A percentile compares a stretch with the other conserved stretches of the same genome.
Conservation (phyloP, 2,888 invertebrate genomes). For the Cephus spinipes region DNA sequence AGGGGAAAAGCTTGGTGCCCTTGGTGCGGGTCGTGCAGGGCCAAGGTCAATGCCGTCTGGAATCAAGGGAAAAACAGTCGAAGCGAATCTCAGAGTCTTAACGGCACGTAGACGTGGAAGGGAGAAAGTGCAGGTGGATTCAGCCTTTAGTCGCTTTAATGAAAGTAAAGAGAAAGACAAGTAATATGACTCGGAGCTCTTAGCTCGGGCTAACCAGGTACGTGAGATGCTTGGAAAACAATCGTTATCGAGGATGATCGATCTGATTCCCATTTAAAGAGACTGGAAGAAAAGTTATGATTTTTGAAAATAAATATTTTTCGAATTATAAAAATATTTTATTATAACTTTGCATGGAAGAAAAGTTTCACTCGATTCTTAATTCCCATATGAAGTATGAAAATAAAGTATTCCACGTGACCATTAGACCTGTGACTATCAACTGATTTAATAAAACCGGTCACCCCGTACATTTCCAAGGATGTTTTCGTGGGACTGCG, state of each 20-base stretch:
- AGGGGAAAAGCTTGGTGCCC: neutral
- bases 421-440: neutral
- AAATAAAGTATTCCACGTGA: neutral
- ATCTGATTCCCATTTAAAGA: too few relatives aligned
- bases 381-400: neutral
- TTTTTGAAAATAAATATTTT: too few relatives aligned
- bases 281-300: too few relatives aligned
- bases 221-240: neutral
- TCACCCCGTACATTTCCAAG: neutral
- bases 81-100: conserved; percentile 20
- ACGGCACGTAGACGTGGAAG: conserved; percentile 45
- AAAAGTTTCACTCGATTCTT: neutral
- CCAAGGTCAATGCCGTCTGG: conserved; percentile 21
- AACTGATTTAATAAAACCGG: neutral
- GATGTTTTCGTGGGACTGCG: too few relatives aligned
- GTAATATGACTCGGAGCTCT: neutral
- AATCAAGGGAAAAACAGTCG: neutral
- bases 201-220: neutral
- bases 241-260: neutral
- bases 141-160: conserved; percentile 24
- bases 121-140: conserved; percentile 51
- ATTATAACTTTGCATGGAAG: neutral
- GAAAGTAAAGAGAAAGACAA: conserved; percentile 53
- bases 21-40: conserved; percentile 9
- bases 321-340: neutral